Base-by-base conservation (phyloP, 2,888 invertebrate genomes). In the Rhimphoctona megacephalus region DNA sequence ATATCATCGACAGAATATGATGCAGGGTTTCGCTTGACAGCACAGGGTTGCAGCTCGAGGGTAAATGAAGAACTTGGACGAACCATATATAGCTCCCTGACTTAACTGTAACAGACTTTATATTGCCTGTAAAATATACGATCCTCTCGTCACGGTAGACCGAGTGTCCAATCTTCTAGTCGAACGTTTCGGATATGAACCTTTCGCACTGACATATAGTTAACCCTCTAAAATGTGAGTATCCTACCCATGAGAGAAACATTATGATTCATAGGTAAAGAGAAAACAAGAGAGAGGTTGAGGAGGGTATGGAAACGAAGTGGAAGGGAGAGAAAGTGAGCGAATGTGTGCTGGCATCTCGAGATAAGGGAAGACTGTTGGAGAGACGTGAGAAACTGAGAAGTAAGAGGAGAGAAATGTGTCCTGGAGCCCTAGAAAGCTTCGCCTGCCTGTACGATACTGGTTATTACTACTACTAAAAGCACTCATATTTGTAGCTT, bases 291-390 rank as follows among this genome's bases (percentile, higher is more conserved):
- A 73, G 25, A 54, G 25, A 61, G 43, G 87, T 14, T 5, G 14
- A 43, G 46, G 25, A n/a, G 61, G 49, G 67, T 25, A 39, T 25
- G 43, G 43, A 87, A 73, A 57, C 19, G 19, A 5, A 30, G 39
- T 25, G 57, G n/a, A 61, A 46, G 36, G 30, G 36, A 54, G 39
- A 17, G 72, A 77, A 78, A 72, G 77, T 66, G 64, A 66, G 72
- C 52, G 46, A 39, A 17, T 46, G 57, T 79, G 64, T n/a, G 49
- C 82, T 82, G 85, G 64, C 43, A 70, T 74, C 70, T 66, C 69
- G 79, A 79, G 85, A 85, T 85, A 85, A 85, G 82, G 64, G 79
- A 72, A 79, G 33, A 61, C 74, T 74, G 49, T 25, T 61, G 57
- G 69, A 36, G 64, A 52, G 67, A 70, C 76, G 81, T 81, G 81